Conservation (phyloP, 1,140 invertebrate genomes). For the Drosophila oshimai region DNA sequence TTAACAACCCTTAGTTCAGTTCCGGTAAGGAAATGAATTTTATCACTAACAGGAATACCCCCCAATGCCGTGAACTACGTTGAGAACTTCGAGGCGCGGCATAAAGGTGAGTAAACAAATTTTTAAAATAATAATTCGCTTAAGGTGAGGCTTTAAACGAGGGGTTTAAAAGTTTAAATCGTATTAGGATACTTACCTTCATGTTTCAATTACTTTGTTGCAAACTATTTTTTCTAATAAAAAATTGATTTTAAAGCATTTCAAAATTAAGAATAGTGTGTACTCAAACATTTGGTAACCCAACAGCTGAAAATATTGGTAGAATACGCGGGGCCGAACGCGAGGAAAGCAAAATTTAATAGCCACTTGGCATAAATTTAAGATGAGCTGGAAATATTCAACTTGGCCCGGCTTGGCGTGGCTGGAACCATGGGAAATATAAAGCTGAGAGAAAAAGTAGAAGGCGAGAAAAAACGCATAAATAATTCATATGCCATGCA, state of each 20-base stretch:
- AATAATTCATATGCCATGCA: constrained; percentile 80
- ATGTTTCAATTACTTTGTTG: no score
- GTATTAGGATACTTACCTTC: no score
- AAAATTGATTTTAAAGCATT: not conserved
- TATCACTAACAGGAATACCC: constrained; percentile 64
- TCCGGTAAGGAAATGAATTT: not conserved
- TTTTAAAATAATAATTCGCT: no score
- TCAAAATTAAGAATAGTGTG: not conserved
- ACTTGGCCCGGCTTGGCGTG: constrained; percentile 35
- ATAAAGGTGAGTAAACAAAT: constrained; percentile 80
- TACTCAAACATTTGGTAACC: constrained; percentile 22
- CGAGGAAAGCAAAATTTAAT: constrained; percentile 64
- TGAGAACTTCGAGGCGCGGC: constrained; percentile 71
- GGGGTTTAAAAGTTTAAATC: no score
- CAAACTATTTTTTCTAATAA: no score
- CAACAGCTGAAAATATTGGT: constrained; percentile 22
- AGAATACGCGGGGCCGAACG: constrained; percentile 27
- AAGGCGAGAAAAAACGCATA: constrained; percentile 50
- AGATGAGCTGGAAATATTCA: constrained; percentile 72
- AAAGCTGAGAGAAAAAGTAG: constrained; percentile 14
- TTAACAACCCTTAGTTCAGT: not conserved
- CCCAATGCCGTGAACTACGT: constrained; percentile 80
- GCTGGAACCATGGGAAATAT: constrained; percentile 42
- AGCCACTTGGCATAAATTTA: constrained; percentile 80
- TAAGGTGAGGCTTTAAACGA: no score